Evolutionary conservation across 2,113 vertebrate species (phyloP).

Genomic region (Epinephelus fuscoguttatus): DNA sequence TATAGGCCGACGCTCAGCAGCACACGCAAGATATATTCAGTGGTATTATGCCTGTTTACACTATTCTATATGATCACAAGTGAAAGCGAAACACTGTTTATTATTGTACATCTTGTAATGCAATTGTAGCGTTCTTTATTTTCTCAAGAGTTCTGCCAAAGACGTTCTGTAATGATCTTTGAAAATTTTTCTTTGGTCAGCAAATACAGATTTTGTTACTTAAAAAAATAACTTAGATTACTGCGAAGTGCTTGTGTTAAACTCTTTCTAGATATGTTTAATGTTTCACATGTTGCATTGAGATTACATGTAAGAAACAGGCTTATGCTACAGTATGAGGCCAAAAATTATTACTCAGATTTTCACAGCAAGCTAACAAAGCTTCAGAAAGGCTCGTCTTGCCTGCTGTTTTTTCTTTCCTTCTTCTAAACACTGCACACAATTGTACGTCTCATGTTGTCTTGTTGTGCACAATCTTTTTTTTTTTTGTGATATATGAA

Average conservation of each 20-base stretch:
- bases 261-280: slow-evolving; percentile 1
- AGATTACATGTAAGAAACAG: slow-evolving; percentile 46
- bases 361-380: slow-evolving; percentile 27
- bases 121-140: slow-evolving; percentile 40
- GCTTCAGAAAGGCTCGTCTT: slow-evolving; percentile 3
- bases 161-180: slow-evolving; percentile 59
- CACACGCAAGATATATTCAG: slow-evolving; percentile 53
- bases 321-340: slow-evolving; percentile 18
- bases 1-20: slow-evolving; percentile 44
- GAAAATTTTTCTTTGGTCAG: slow-evolving; percentile 36
- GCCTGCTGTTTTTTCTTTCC: background rate
- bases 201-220: slow-evolving; percentile 25
- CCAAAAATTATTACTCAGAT: slow-evolving; percentile 1
- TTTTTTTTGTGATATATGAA: slow-evolving; percentile 28
- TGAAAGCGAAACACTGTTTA: slow-evolving; percentile 69
- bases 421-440: slow-evolving; percentile 21
- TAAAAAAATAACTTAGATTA: background rate
- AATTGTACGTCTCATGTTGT: slow-evolving; percentile 12
- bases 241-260: slow-evolving; percentile 11
- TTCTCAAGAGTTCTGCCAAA: slow-evolving; percentile 74
- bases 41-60: slow-evolving; percentile 74
- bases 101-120: slow-evolving; percentile 47
- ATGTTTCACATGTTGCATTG: slow-evolving; percentile 49
- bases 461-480: slow-evolving; percentile 56
- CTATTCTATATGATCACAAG: slow-evolving; percentile 53